Evolutionary conservation across 2,888 invertebrate species (phyloP), one percentile per base, ranked within the genome.

Genomic region (Andrena bicolor): DNA sequence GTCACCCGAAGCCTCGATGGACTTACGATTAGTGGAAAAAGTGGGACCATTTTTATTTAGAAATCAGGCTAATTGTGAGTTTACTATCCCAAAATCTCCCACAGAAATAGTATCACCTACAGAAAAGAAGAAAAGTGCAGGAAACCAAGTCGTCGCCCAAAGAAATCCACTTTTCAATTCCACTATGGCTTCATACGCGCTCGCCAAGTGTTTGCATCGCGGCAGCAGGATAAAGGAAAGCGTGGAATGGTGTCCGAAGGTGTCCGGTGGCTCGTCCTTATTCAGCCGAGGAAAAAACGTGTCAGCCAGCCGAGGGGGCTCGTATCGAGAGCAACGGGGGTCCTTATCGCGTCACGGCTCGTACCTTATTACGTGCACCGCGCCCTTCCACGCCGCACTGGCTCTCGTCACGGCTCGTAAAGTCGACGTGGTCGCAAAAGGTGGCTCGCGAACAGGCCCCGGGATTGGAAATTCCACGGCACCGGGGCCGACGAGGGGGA

Each of bases 381-480:
- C 80, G 72, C 72, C 72, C 78, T 78, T 75, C 73, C 41, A 71
- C 61, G 60, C 58, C 41, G 69, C 79, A 66, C 73, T 58, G 69
- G 51, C 74, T 77, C 81, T 78, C 81, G 78, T 85, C 82, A 82
- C 78, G 80, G 80, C 83, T 88, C 88, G 88, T 88, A 86, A 88
- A 88, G 74, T 88, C 86, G 78, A 77, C 79, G 73, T 76, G 35
- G 74, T 85, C 82, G 86, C 80, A 85, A 80, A 88, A 88, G 84
- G 83, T 77, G 83, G 51, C 79, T 76, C 76, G 80, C 70, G 49
- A 69, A 64, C 61, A 53, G 65, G 79, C 85, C 68, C 23, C 73
- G n/a, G 74, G 77, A 85, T 79, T 76, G 63, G 82, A 82, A 86
- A 86, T 86, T 86, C 84, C 84, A 86, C 30, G 30, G 60, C n/a